Percentiles rank a stretch among this genome's conserved stretches.
phyloP scores from a whole-genome alignment of 35 echinoderm and acorn worm species.

The Lytechinus pictus region DNA sequence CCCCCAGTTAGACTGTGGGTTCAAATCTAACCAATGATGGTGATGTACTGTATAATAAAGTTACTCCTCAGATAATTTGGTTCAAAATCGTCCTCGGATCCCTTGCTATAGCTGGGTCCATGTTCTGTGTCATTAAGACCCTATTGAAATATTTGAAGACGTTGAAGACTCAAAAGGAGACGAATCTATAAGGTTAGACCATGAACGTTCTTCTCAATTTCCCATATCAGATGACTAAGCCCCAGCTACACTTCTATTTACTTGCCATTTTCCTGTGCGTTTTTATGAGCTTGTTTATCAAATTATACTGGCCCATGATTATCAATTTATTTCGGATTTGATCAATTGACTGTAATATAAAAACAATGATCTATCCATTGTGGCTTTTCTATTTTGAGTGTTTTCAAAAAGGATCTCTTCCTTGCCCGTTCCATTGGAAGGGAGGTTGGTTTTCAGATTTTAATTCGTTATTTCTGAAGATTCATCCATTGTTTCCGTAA shows the following conservation, averaged over 20 bases:
- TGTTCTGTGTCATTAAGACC: no score
- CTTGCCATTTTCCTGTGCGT: not conserved
- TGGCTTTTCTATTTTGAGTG: not conserved
- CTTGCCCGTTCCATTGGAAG: not conserved
- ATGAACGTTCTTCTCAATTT: not conserved
- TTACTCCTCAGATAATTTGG: no score
- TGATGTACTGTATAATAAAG: no score
- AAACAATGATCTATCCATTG: not conserved
- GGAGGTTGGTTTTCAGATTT: not conserved
- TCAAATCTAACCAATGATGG: no score
- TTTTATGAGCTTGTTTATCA: conserved; percentile 10
- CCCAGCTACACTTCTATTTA: not conserved
- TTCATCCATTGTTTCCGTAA: not conserved
- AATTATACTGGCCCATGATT: not conserved
- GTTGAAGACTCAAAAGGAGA: no score
- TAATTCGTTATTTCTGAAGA: not conserved
- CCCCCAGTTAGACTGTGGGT: no score
- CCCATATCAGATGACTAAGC: not conserved
- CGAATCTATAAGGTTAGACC: not conserved
- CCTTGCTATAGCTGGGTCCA: no score
- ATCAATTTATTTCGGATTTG: not conserved
- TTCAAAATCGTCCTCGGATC: no score
- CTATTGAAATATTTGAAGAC: no score
- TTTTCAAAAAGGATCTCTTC: not conserved
- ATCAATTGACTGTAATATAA: not conserved